phyloP scores from a whole-genome alignment of 2,113 vertebrate species.

The Trinectes maculatus region DNA sequence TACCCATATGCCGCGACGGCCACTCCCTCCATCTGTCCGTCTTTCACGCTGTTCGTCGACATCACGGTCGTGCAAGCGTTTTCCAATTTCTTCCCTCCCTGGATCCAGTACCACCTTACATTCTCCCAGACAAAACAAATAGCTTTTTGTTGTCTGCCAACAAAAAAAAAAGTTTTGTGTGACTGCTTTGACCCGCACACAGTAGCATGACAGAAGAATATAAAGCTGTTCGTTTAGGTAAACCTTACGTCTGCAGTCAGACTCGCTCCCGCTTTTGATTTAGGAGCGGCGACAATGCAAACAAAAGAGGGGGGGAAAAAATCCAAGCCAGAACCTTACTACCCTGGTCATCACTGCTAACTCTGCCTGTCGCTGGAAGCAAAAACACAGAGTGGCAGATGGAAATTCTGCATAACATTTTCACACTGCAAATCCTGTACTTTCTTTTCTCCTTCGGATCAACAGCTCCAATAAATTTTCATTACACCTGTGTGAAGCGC shows the following conservation, averaged over 20 bases:
- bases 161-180: slow-evolving; percentile 63
- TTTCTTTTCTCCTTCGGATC: slow-evolving; percentile 77
- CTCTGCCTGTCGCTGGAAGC: slow-evolving; percentile 60
- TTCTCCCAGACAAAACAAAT: slow-evolving; percentile 80
- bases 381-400: slow-evolving; percentile 51
- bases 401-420: slow-evolving; percentile 76
- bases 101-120: too few species aligned
- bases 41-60: slow-evolving; percentile 58
- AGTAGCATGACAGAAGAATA: slow-evolving; percentile 72
- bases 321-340: slow-evolving; percentile 19
- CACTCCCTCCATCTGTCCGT: slow-evolving; percentile 36
- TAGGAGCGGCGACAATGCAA: slow-evolving; percentile 33
- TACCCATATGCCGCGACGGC: slow-evolving; percentile 33
- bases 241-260: slow-evolving; percentile 67
- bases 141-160: slow-evolving; percentile 73
- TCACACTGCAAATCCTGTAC: slow-evolving; percentile 74
- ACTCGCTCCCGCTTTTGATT: slow-evolving; percentile 40
- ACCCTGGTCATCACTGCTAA: slow-evolving; percentile 47
- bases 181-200: slow-evolving; percentile 70
- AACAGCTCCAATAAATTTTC: slow-evolving; percentile 83
- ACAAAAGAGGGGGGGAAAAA: too few species aligned
- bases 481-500: slow-evolving; percentile 84
- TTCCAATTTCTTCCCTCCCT: slow-evolving; percentile 77
- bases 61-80: slow-evolving; percentile 57
- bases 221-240: slow-evolving; percentile 76